Conservation (phyloP, 35 echinoderm and acorn worm species). For the Apostichopus japonicus region DNA sequence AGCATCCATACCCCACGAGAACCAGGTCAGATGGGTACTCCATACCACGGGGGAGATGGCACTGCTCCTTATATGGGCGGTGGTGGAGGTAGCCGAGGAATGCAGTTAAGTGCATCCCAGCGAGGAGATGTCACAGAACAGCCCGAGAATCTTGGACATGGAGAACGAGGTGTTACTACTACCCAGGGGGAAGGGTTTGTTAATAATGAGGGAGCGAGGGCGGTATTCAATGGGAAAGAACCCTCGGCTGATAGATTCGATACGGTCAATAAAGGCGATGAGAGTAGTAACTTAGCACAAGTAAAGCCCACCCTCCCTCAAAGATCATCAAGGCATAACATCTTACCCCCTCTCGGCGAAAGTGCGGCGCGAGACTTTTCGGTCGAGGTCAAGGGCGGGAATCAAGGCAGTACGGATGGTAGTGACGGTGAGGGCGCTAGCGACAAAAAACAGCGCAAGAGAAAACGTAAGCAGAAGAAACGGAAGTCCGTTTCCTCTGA, state of each 20-base stretch:
- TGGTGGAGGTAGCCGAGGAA: no score
- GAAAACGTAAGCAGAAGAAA: slow-evolving; percentile 34
- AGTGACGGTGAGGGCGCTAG: background rate
- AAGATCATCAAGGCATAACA: slow-evolving; percentile 34
- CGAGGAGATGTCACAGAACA: background rate
- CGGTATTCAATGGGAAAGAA: background rate
- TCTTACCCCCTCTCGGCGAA: slow-evolving; percentile 12
- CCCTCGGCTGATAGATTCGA: slow-evolving; percentile 6
- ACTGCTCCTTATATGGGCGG: background rate
- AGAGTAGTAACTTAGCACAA: slow-evolving; percentile 15
- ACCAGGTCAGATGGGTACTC: background rate
- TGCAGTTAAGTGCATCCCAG: no score
- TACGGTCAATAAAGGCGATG: background rate
- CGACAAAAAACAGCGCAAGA: slow-evolving; percentile 18
- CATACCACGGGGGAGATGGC: background rate
- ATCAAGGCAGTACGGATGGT: background rate
- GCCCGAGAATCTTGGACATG: background rate
- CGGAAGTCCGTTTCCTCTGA: background rate
- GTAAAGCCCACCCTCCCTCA: no score
- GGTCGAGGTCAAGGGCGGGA: background rate
- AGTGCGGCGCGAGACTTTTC: background rate
- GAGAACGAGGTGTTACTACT: background rate
- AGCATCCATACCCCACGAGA: background rate
- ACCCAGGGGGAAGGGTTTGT: background rate
- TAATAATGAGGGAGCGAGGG: background rate